Evolutionary conservation across 2,113 vertebrate genomes (phyloP).

Genomic region (Marmota monax): DNA sequence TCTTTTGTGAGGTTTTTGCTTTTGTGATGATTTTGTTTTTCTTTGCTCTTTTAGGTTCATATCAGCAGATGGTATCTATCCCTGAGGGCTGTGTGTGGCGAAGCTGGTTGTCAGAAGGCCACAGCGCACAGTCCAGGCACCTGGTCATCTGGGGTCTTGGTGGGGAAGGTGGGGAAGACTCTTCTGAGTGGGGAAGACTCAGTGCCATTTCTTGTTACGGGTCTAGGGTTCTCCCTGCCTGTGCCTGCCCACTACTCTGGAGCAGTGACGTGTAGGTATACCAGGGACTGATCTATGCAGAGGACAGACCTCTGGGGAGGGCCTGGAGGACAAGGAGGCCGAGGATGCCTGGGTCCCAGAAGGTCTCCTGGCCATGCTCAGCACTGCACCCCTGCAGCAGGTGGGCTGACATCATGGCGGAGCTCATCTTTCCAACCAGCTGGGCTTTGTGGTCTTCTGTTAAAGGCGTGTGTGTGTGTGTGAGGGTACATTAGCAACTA

Average conservation of each 20-base stretch:
- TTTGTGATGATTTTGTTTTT: not conserved
- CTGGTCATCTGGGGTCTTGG: no score
- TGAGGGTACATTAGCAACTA: not conserved
- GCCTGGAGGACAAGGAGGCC: not conserved
- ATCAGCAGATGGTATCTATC: not conserved
- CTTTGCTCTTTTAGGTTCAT: not conserved
- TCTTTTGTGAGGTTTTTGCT: not conserved
- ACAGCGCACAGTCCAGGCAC: no score
- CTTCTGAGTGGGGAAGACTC: no score
- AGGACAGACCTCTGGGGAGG: not conserved
- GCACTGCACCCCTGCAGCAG: accelerated
- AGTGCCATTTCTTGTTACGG: not conserved
- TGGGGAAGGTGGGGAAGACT: no score
- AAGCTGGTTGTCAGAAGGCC: not conserved
- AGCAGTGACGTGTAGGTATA: not conserved
- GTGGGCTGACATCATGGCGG: not conserved
- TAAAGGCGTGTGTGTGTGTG: not conserved
- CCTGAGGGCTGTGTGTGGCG: accelerated
- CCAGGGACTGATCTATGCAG: accelerated
- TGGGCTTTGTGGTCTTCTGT: not conserved
- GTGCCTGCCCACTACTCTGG: not conserved
- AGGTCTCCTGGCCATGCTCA: accelerated
- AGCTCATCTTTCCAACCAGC: not conserved
- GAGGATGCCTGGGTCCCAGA: accelerated
- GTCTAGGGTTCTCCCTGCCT: not conserved